Conservation (phyloP, 2,888 invertebrate genomes). For the Morpho helenor region DNA sequence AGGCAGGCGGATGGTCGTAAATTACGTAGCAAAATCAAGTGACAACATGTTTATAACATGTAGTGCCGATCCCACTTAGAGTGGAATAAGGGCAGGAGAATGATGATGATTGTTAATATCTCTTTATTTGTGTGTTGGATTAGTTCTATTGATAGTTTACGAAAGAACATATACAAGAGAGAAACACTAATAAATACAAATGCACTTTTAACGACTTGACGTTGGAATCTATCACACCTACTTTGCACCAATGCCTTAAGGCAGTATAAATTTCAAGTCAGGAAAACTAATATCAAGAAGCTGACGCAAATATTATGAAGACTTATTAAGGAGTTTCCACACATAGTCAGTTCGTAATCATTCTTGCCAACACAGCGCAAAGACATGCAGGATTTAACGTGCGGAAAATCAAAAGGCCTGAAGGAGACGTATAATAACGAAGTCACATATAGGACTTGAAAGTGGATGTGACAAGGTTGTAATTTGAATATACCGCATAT, state of each 20-base stretch:
- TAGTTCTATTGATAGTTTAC: too few species aligned
- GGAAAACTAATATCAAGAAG: slow-evolving; percentile 27
- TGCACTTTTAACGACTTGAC: too few species aligned
- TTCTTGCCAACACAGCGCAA: slow-evolving; percentile 59
- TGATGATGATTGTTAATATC: too few species aligned
- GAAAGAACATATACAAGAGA: too few species aligned
- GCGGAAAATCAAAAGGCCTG: slow-evolving; percentile 23
- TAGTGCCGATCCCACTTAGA: too few species aligned
- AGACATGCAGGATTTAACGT: slow-evolving; percentile 33
- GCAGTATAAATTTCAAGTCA: slow-evolving; percentile 28
- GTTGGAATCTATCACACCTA: not conserved
- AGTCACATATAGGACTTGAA: slow-evolving; percentile 1
- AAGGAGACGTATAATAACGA: slow-evolving; percentile 8
- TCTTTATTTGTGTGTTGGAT: too few species aligned
- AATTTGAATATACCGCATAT: slow-evolving; percentile 22
- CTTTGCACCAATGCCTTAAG: not conserved
- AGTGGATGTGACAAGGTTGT: slow-evolving; percentile 26
- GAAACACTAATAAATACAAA: too few species aligned
- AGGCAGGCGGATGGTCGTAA: too few species aligned
- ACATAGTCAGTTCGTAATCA: slow-evolving; percentile 55
- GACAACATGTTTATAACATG: too few species aligned
- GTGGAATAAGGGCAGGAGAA: too few species aligned
- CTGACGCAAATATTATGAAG: slow-evolving; percentile 68
- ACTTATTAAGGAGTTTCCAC: slow-evolving; percentile 70
- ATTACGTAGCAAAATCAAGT: too few species aligned